A percentile compares a stretch with the other conserved stretches of the same genome.
phyloP scores from a whole-genome alignment of 2,113 vertebrate genomes.

The Ornithorhynchus anatinus region DNA sequence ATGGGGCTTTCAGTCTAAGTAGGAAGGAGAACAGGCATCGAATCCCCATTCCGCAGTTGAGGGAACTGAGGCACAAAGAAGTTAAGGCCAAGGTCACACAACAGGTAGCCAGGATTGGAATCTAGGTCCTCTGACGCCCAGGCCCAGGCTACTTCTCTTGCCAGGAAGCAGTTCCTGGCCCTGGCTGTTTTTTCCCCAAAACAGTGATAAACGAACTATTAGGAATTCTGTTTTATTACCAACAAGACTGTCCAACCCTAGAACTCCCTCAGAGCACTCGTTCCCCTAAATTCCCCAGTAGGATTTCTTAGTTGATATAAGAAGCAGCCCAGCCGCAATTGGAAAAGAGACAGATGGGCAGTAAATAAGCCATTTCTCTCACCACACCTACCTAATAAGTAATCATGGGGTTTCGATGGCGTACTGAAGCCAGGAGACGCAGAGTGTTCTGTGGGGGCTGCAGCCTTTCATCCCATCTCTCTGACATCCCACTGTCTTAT shows the following conservation, averaged over 20 bases:
- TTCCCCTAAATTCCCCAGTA: not conserved
- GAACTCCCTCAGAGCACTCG: not conserved
- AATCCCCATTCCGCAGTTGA: no score
- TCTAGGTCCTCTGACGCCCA: no score
- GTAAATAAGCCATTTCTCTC: constrained; percentile 16
- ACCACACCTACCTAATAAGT: constrained; percentile 41
- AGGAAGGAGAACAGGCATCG: no score
- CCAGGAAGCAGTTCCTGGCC: no score
- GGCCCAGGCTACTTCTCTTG: no score
- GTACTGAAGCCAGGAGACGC: not conserved
- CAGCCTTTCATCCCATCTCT: constrained; percentile 46
- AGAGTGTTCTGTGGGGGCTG: constrained; percentile 33
- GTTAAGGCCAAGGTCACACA: no score
- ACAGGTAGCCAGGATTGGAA: no score
- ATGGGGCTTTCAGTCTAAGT: no score
- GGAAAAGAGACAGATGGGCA: not conserved
- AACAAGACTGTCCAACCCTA: not conserved
- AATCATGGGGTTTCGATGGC: constrained; percentile 6
- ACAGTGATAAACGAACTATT: no score
- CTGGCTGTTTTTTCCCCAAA: no score
- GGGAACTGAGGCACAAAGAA: no score
- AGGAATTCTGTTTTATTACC: no score
- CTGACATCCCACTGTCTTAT: constrained; percentile 54
- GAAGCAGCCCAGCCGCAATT: not conserved
- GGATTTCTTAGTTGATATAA: constrained; percentile 7